Evolutionary conservation across 2,797 vertebrate genomes (phyloP).

Genomic region (Austrolebias charrua): DNA sequence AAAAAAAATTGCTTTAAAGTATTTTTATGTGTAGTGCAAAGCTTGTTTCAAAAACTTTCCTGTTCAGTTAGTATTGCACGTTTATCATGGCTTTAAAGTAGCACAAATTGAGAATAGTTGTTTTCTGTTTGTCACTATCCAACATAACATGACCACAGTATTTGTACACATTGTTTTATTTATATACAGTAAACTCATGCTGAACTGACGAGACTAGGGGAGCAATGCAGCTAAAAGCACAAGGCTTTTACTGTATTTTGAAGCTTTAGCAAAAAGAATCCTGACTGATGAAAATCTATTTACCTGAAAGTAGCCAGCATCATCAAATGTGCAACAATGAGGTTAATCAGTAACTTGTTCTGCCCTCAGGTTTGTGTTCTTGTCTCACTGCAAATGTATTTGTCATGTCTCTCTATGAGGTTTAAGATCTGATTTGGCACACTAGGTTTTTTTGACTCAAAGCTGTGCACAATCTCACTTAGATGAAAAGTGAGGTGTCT

Average conservation of each 20-base stretch:
- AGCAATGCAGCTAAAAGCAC: constrained; percentile 31
- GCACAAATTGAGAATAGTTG: constrained; percentile 36
- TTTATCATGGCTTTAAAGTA: constrained; percentile 41
- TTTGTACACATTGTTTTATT: constrained; percentile 54
- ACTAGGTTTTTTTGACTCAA: constrained; percentile 16
- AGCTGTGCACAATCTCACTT: constrained; percentile 1
- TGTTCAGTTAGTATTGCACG: constrained; percentile 34
- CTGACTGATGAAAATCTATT: constrained; percentile 2
- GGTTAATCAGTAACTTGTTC: constrained; percentile 6
- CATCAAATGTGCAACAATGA: background rate
- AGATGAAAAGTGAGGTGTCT: background rate
- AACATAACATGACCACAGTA: constrained; percentile 53
- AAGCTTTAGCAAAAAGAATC: constrained; percentile 9
- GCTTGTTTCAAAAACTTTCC: constrained; percentile 35
- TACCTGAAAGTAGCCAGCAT: constrained; percentile 2
- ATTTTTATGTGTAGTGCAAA: constrained; percentile 48
- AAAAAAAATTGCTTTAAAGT: constrained; percentile 46
- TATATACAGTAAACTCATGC: constrained; percentile 39
- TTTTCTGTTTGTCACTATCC: constrained; percentile 65
- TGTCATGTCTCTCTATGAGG: constrained; percentile 11
- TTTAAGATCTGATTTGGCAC: constrained; percentile 24
- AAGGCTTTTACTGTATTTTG: constrained; percentile 16
- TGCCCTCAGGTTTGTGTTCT: constrained; percentile 8
- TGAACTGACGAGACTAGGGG: constrained; percentile 14
- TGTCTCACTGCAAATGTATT: constrained; percentile 2